phyloP scores from a whole-genome alignment of 1,140 invertebrate species.

The Drosophila orena region DNA sequence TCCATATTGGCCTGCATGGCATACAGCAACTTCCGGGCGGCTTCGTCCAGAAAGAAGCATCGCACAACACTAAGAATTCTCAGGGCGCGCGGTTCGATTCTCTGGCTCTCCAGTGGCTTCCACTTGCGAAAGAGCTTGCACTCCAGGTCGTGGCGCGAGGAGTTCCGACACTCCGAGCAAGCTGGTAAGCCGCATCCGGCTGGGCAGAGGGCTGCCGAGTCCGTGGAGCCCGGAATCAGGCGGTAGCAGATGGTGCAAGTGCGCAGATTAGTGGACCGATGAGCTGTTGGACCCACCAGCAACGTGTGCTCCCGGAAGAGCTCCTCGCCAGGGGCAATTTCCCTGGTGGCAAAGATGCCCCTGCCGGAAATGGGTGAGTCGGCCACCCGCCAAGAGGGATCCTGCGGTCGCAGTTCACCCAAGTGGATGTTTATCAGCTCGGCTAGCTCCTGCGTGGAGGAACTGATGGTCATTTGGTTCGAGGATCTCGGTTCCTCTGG shows the following conservation, averaged over 20 bases:
- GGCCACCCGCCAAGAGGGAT: conserved; percentile 84
- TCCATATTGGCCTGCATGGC: conserved; percentile 87
- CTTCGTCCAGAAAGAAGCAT: conserved; percentile 86
- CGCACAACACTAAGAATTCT: conserved; percentile 87
- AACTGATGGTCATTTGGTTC: conserved; percentile 60
- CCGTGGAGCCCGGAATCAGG: conserved; percentile 37
- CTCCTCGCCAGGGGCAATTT: conserved; percentile 88
- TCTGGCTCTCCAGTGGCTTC: conserved; percentile 85
- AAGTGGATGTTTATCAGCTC: conserved; percentile 68
- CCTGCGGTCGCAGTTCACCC: conserved; percentile 48
- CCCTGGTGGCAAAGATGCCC: conserved; percentile 88
- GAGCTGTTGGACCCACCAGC: conserved; percentile 87
- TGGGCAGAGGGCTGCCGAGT: conserved; percentile 83
- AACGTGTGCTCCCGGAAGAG: conserved; percentile 89
- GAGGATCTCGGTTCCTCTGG: conserved; percentile 1
- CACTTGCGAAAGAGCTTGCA: conserved; percentile 87
- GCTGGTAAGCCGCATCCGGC: conserved; percentile 84
- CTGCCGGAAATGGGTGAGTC: conserved; percentile 87
- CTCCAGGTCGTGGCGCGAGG: conserved; percentile 86
- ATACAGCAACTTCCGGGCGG: conserved; percentile 86
- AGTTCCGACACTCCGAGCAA: conserved; percentile 87
- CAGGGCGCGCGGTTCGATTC: conserved; percentile 85
- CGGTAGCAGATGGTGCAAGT: conserved; percentile 74
- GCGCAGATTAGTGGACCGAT: conserved; percentile 60
- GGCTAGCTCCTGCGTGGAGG: conserved; percentile 70